A percentile compares a stretch with the other conserved stretches of the same genome.
These are phyloP conservation scores for Peromyscus californicus DNA, from an alignment of 2,113 vertebrate species.

Conservation along the genomic window DNA sequence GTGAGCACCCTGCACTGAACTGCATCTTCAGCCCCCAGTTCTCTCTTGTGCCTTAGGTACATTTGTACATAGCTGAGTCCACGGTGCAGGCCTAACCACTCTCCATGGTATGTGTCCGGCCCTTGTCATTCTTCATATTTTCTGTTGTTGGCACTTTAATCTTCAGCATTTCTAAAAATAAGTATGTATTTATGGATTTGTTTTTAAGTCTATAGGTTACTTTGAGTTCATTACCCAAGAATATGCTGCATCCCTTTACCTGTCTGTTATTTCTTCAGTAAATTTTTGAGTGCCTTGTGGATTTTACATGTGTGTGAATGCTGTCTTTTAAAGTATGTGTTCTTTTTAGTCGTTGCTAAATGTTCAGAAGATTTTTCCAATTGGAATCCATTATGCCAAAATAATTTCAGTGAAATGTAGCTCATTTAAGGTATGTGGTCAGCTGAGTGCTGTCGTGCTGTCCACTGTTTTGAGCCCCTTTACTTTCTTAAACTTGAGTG, in stretches of 20 bases:
- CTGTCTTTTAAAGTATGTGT: background rate
- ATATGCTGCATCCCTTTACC: background rate
- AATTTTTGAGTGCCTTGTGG: conserved; percentile 12
- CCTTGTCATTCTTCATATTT: background rate
- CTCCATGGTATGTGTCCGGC: background rate
- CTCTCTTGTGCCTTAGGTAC: background rate
- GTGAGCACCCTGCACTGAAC: background rate
- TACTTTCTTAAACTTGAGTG: background rate
- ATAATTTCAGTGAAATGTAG: background rate
- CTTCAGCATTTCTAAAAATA: background rate
- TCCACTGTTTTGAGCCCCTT: background rate
- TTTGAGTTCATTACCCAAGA: background rate
- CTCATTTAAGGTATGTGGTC: background rate
- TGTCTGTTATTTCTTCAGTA: background rate
- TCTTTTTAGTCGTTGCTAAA: background rate
- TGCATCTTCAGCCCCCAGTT: background rate
- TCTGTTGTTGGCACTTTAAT: background rate
- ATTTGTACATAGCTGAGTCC: background rate
- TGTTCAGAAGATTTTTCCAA: conserved; percentile 20
- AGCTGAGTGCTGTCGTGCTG: background rate
- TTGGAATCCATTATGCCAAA: conserved; percentile 28
- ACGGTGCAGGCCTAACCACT: background rate
- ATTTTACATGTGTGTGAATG: background rate
- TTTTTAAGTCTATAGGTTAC: background rate
- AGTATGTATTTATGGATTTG: background rate